Evolutionary conservation across 2,888 invertebrate species (phyloP), one percentile per base, ranked within the genome.

Genomic region (Sinodicranocentrus sp.): DNA sequence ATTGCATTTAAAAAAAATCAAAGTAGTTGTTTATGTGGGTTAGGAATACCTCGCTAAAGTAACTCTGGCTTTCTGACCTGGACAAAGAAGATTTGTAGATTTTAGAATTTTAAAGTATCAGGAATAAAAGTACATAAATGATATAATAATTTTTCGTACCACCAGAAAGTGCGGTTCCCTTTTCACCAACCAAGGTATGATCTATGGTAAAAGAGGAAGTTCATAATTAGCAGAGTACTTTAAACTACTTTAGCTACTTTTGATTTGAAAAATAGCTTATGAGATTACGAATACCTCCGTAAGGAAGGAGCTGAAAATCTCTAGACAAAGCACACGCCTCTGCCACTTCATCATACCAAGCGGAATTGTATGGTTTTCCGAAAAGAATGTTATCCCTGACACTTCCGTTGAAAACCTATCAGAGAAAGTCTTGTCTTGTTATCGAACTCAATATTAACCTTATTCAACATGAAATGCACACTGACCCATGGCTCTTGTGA

Each of bases 61-160:
- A 68, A 96, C 93, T 82, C 96, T 92, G 0, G 97, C 97, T 84
- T 96, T 94, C 90, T 97, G 97, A 1, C 97, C 95, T 87, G 8
- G 5, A 57, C n/a, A n/a, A n/a, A 52, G 13, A n/a, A n/a, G n/a
- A 39, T 39, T n/a, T n/a, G 5, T 52, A 52, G n/a, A 52, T 10
- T 52, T 8, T 52, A 52, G 10, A 52, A 10, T 8, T 52, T 52
- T 52, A 52, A 17, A 5, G n/a, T 52, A n/a, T 5, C 13, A 10
- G n/a, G 52, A 17, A 5, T 52, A 5, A 10, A 8, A 5, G 39
- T 39, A 39, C 13, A n/a, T n/a, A n/a, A n/a, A n/a, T n/a, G n/a
- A n/a, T 3, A 3, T 39, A 43, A 8, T 39, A 10, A 48, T 48
- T 48, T 89, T 91, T 91, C 44, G 5, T 6, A 71, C 54, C 73